These are phyloP conservation scores for Trissolcus brochymenae DNA, from an alignment of 2,888 invertebrate genomes.

Conservation along the genomic window DNA sequence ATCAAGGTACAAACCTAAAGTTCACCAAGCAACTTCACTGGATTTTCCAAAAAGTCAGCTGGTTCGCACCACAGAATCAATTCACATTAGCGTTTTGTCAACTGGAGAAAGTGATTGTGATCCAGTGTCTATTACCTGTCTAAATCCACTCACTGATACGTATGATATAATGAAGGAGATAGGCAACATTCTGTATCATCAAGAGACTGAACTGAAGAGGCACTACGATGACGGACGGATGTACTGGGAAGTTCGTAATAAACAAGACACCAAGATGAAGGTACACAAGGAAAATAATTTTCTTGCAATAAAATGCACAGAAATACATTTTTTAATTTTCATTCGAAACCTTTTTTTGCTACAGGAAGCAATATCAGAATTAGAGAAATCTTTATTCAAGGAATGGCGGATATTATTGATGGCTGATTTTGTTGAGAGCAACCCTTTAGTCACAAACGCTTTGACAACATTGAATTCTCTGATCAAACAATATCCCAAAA, in stretches of 20 bases:
- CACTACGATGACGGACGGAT: constrained; percentile 63
- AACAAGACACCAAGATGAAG: constrained; percentile 70
- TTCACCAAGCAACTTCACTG: constrained; percentile 37
- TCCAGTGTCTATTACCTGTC: constrained; percentile 70
- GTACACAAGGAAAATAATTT: constrained; percentile 52
- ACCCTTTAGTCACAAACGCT: constrained; percentile 75
- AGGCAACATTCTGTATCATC: constrained; percentile 64
- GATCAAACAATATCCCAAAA: constrained; percentile 71
- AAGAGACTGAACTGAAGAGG: constrained; percentile 66
- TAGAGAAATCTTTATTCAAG: constrained; percentile 81
- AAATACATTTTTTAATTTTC: neutral
- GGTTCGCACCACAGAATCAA: constrained; percentile 62
- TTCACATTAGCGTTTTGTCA: constrained; percentile 70
- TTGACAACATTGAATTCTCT: constrained; percentile 78
- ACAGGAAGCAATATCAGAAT: constrained; percentile 79
- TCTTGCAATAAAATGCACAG: neutral
- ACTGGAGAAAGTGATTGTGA: constrained; percentile 64
- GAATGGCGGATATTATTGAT: constrained; percentile 81
- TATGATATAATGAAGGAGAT: constrained; percentile 71
- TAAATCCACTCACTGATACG: constrained; percentile 62
- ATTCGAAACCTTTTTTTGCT: neutral
- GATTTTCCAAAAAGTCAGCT: constrained; percentile 46
- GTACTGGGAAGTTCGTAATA: constrained; percentile 72
- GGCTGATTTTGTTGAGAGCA: constrained; percentile 79
- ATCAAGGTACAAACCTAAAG: constrained; percentile 62